phyloP scores from a whole-genome alignment of 2,888 invertebrate genomes.

The Seladonia tumulorum region DNA sequence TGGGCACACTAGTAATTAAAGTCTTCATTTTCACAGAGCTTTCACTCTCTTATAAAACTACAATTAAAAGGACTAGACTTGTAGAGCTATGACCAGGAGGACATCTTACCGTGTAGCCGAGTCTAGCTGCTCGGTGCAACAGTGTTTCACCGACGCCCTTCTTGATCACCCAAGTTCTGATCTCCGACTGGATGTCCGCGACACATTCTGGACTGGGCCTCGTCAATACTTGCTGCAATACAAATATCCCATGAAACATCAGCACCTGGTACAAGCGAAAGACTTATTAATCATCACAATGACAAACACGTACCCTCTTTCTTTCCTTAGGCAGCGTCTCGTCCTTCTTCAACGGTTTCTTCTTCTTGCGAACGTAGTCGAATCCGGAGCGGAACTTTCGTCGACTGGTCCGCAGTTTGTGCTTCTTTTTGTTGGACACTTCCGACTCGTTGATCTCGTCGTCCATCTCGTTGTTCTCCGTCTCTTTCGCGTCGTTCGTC shows the following conservation, averaged over 20 bases:
- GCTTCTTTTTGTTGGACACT: slow-evolving; percentile 85
- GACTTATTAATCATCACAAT: not conserved
- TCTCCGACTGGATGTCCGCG: slow-evolving; percentile 93
- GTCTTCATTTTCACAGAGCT: not conserved
- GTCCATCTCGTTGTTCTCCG: slow-evolving; percentile 80
- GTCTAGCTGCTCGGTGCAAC: slow-evolving; percentile 95
- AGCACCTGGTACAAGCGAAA: not conserved
- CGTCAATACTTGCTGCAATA: slow-evolving; percentile 70
- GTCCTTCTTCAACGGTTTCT: slow-evolving; percentile 89
- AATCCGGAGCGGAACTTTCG: slow-evolving; percentile 93
- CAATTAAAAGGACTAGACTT: not conserved
- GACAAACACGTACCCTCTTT: slow-evolving; percentile 80
- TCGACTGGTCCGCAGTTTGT: slow-evolving; percentile 88
- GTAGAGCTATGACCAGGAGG: not conserved
- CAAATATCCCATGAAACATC: slow-evolving; percentile 8
- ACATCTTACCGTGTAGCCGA: slow-evolving; percentile 91
- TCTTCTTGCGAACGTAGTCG: slow-evolving; percentile 95
- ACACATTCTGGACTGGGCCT: slow-evolving; percentile 88
- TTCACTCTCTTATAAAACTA: not conserved
- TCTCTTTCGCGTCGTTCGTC: slow-evolving; percentile 82
- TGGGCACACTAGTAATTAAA: not conserved
- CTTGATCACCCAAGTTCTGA: slow-evolving; percentile 96
- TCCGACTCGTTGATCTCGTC: slow-evolving; percentile 84
- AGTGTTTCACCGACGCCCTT: slow-evolving; percentile 97
- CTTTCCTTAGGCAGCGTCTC: slow-evolving; percentile 84